phyloP scores from a whole-genome alignment of 1,140 invertebrate species.

The Druon quercuslanigerum region DNA sequence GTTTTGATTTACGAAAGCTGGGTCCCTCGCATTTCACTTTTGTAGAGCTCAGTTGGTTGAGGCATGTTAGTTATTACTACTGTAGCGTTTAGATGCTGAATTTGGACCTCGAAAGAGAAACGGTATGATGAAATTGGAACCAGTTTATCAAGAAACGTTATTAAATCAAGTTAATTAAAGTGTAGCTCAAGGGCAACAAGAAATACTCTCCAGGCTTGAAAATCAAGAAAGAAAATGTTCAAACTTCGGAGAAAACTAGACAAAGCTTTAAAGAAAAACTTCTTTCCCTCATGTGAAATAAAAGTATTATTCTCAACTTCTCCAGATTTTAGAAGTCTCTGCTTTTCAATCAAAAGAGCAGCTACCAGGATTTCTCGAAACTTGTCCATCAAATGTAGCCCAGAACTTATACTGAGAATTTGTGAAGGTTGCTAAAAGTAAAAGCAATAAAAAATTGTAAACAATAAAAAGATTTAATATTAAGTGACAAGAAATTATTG shows the following conservation, averaged over 20 bases:
- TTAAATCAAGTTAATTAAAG: conserved; percentile 24
- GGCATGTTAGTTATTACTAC: neutral
- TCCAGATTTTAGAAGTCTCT: neutral
- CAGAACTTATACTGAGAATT: no score
- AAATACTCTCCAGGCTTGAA: neutral
- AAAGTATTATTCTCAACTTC: conserved; percentile 7
- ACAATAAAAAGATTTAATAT: neutral
- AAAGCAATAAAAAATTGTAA: neutral
- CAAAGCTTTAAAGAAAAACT: neutral
- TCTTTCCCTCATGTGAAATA: neutral
- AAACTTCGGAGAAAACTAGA: conserved; percentile 3
- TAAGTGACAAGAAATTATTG: no score
- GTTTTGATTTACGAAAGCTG: conserved; percentile 21
- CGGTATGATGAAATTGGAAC: neutral
- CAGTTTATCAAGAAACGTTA: conserved; percentile 13
- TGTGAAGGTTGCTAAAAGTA: no score
- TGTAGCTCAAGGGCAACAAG: conserved; percentile 14
- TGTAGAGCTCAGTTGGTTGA: neutral
- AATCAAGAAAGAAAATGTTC: neutral
- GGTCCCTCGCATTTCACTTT: conserved; percentile 20
- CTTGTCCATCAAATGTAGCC: no score
- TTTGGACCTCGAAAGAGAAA: neutral
- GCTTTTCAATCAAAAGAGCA: neutral
- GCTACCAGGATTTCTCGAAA: no score
- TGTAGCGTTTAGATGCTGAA: conserved; percentile 8